Base-by-base conservation (phyloP, 2,797 vertebrate species). In the Chaetophractus vellerosus region DNA sequence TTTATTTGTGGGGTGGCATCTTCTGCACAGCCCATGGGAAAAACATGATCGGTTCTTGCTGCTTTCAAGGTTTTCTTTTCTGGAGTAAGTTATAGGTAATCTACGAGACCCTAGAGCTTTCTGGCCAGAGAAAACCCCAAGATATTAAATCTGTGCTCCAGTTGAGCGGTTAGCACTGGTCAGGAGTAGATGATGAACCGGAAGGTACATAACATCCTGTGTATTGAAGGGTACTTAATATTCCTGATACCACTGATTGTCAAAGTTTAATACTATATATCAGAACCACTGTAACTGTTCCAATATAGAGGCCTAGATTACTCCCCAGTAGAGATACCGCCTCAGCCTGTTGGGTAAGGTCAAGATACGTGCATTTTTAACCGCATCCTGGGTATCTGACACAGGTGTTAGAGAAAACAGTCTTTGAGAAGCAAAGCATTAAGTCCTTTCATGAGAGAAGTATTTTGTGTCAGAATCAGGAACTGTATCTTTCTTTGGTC, bases 371-470 rank as follows among this genome's bases (percentile, higher is more conserved):
- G 45, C 59, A 7, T 64, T 93, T 59, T 50, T 45, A 23, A n/a
- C n/a, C 6, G 64, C 52, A 75, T 69, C 38, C 48, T 41, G 0
- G 9, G n/a, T 19, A 8, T 38, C 38, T 19, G 21, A 74, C 55
- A 68, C 31, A 21, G 28, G 33, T 11, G 69, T n/a, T 84, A 36
- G 80, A 92, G 48, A 85, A 57, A 59, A 21, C 21, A 19, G 26
- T 15, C 28, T 68, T 75, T 33, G 24, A 66, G 26, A 90, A 82
- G 19, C 6, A 57, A 26, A 18, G 0, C 64, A 31, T 72, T 64
- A 64, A 64, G 85, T 80, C 14, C 57, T 90, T 45, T 64, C 9
- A 31, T 93, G 92, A 95, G 45, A 31, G 7, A 92, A 85, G 6
- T 0, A 2, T 80, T 95, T 97, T 36, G 26, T 91, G 90, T 48